Evolutionary conservation across 1,140 invertebrate genomes (phyloP).

Genomic region (Pomacea maculata): DNA sequence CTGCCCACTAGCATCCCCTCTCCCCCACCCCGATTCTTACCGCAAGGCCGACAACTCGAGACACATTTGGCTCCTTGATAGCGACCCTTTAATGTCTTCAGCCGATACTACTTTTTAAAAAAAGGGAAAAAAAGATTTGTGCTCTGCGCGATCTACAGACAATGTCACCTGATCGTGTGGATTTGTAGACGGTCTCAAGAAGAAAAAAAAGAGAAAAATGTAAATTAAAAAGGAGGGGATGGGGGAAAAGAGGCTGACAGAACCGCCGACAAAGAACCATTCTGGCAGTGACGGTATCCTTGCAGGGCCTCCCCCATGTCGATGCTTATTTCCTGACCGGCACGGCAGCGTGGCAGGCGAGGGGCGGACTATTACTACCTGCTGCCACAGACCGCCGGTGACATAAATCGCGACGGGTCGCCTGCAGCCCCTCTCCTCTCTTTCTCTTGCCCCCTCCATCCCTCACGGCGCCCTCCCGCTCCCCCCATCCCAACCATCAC

Average conservation of each 20-base stretch:
- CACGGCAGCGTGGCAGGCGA: conserved; percentile 2
- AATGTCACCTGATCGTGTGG: conserved; percentile 23
- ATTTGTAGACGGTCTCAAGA: not conserved
- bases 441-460: not conserved
- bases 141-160: conserved; percentile 6
- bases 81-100: too few species aligned
- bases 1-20: too few species aligned
- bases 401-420: conserved; percentile 25
- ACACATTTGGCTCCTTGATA: too few species aligned
- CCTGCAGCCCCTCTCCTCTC: not conserved
- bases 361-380: conserved; percentile 22
- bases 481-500: too few species aligned
- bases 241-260: too few species aligned
- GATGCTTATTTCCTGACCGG: conserved; percentile 19
- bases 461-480: not conserved
- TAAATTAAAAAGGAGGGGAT: too few species aligned
- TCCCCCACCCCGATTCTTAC: too few species aligned
- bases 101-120: too few species aligned
- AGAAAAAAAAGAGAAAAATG: too few species aligned
- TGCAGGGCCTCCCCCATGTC: not conserved
- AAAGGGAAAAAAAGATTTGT: not conserved
- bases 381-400: conserved; percentile 14
- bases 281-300: not conserved
- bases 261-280: not conserved
- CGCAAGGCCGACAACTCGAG: too few species aligned